Evolutionary conservation across 2,113 vertebrate genomes (phyloP).

Genomic region (Polypterus bichir): DNA sequence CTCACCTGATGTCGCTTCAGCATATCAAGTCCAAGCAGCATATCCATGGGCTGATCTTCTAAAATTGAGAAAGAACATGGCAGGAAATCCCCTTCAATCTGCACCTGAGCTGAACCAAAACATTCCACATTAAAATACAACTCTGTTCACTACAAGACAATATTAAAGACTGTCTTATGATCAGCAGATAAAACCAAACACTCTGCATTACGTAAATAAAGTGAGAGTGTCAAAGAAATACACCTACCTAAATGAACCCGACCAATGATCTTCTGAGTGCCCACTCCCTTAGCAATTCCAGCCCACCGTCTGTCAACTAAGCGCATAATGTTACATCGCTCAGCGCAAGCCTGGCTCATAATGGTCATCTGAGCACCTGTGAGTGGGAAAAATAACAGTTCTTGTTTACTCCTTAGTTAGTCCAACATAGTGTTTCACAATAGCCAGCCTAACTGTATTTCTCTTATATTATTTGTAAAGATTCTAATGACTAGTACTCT

Average conservation of each 20-base stretch:
- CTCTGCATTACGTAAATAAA: neutral
- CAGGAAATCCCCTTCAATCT: conserved; percentile 93
- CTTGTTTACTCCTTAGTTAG: too few relatives aligned
- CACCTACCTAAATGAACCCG: conserved; percentile 84
- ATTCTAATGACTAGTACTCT: neutral
- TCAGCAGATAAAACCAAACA: neutral
- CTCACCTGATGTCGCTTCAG: conserved; percentile 92
- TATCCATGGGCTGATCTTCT: conserved; percentile 98
- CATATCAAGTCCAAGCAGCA: conserved; percentile 96
- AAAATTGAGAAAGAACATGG: conserved; percentile 95
- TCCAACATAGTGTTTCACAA: too few relatives aligned
- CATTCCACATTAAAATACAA: conserved; percentile 1
- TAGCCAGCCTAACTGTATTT: too few relatives aligned
- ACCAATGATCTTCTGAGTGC: conserved; percentile 95
- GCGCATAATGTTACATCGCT: conserved; percentile 96
- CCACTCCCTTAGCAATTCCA: conserved; percentile 91
- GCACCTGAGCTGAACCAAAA: conserved; percentile 78
- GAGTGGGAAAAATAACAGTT: neutral
- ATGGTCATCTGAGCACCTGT: conserved; percentile 97
- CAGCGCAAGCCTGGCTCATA: conserved; percentile 96
- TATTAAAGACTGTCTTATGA: neutral
- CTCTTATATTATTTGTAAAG: neutral
- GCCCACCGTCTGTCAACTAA: conserved; percentile 94
- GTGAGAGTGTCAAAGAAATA: neutral
- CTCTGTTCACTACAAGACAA: neutral